Evolutionary conservation across 2,888 invertebrate genomes (phyloP), one percentile per base, ranked within the genome.

Genomic region (Macropis europaea): DNA sequence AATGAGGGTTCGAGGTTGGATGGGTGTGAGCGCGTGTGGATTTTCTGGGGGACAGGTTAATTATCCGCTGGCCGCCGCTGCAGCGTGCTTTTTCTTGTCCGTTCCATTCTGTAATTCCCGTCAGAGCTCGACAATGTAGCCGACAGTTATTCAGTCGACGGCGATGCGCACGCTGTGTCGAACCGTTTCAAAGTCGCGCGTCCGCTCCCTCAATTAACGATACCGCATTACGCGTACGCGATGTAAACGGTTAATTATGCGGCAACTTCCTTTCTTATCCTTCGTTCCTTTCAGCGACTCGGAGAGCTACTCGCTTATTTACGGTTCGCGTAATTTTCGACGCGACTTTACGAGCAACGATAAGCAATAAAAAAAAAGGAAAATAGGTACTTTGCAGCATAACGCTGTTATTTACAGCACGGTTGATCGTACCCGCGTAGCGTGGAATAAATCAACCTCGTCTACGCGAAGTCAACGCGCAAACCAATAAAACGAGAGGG

Each of bases 21-120:
- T 78, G 81, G 52, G 77, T 77, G 77, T 77, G 60, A 71, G 73
- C 77, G 76, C 66, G 73, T 73, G 79, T 76, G 74, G 77, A 82
- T 84, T 82, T 79, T 76, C 66, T 74, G 63, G 48, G 45, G 74
- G 69, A 71, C 70, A 63, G 61, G 74, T 82, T 81, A 82, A 81
- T 81, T 81, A 73, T 24, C 73, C 67, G 34, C 32, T 30, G 62
- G 52, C 45, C 43, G 19, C 50, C 47, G 52, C 57, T 60, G 56
- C 61, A 48, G 61, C 64, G 52, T 66, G 62, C 54, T 61, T 68
- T 68, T 61, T 67, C 72, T 17, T 43, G 50, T 42, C 43, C 26
- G 47, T 45, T 56, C 48, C 50, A 43, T 69, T 54, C 67, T 47
- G 43, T 64, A 48, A 48, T 66, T 50, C 47, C 53, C 22, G 17